A percentile compares a stretch with the other conserved stretches of the same genome.
Evolutionary conservation across 2,797 vertebrate species (phyloP).

Genomic region (Heterohyrax brucei): DNA sequence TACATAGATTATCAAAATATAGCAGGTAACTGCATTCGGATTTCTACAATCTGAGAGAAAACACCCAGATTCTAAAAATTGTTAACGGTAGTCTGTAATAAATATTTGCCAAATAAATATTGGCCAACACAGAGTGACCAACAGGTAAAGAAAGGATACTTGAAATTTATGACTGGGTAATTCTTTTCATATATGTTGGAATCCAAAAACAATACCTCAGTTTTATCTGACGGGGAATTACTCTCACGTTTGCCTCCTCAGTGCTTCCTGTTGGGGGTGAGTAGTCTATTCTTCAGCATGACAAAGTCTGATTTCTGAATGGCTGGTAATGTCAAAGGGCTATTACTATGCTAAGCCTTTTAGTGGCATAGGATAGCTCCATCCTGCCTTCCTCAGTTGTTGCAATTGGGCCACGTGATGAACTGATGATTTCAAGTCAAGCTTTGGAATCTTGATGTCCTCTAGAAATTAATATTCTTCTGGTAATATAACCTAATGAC

Average conservation of each 20-base stretch:
- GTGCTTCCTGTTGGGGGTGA: slow-evolving; percentile 86
- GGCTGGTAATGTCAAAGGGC: slow-evolving; percentile 85
- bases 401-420: slow-evolving; percentile 72
- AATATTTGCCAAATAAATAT: too few species aligned
- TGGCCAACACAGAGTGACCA: slow-evolving; percentile 58
- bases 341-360: slow-evolving; percentile 87
- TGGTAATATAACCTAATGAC: slow-evolving; percentile 69
- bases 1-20: slow-evolving; percentile 47
- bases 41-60: slow-evolving; percentile 41
- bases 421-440: slow-evolving; percentile 80
- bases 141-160: slow-evolving; percentile 75
- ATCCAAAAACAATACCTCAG: slow-evolving; percentile 82
- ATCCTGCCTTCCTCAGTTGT: slow-evolving; percentile 79
- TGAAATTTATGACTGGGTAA: slow-evolving; percentile 71
- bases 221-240: slow-evolving; percentile 88
- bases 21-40: slow-evolving; percentile 30
- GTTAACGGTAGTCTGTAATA: slow-evolving; percentile 46
- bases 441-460: slow-evolving; percentile 83
- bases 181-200: slow-evolving; percentile 82
- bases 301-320: slow-evolving; percentile 87
- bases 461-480: slow-evolving; percentile 85
- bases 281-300: slow-evolving; percentile 86
- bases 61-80: slow-evolving; percentile 66
- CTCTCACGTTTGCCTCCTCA: slow-evolving; percentile 87
- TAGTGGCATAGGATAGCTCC: slow-evolving; percentile 83